Evolutionary conservation across 2,797 vertebrate genomes (phyloP).

Genomic region (Xerus rutilus): DNA sequence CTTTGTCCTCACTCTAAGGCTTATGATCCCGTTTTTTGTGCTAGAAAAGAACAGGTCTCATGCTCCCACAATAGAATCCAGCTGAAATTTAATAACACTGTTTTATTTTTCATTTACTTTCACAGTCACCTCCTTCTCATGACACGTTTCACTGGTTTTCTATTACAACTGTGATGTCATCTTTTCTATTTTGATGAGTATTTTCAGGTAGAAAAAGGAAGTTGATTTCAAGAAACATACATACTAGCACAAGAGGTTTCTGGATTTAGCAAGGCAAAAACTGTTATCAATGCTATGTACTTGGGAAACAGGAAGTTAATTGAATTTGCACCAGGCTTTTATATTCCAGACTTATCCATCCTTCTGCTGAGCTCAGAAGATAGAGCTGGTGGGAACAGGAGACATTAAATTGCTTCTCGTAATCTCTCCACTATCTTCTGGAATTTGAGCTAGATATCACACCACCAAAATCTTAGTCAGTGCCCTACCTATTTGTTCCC

Average conservation of each 20-base stretch:
- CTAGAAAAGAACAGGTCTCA: background rate
- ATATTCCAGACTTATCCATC: background rate
- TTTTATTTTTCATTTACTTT: constrained; percentile 47
- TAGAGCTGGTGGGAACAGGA: background rate
- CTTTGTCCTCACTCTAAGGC: background rate
- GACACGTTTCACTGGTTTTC: constrained; percentile 12
- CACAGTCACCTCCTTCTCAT: constrained; percentile 5
- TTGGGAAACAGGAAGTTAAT: background rate
- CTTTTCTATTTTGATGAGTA: constrained; percentile 27
- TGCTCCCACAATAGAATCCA: background rate
- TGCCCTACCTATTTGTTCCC: background rate
- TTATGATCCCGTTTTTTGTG: background rate
- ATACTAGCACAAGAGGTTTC: background rate
- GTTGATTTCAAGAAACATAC: constrained; percentile 22
- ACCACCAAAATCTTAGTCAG: background rate
- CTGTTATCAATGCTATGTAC: background rate
- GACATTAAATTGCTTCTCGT: background rate
- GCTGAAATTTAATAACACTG: constrained; percentile 25
- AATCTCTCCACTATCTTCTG: background rate
- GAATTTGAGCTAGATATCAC: background rate
- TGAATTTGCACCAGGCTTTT: background rate
- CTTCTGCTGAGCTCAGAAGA: background rate
- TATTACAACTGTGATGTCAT: background rate
- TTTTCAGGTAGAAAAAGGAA: constrained; percentile 37
- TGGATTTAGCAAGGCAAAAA: background rate